phyloP scores from a whole-genome alignment of 2,113 vertebrate genomes.

The Dasyornis broadbenti region DNA sequence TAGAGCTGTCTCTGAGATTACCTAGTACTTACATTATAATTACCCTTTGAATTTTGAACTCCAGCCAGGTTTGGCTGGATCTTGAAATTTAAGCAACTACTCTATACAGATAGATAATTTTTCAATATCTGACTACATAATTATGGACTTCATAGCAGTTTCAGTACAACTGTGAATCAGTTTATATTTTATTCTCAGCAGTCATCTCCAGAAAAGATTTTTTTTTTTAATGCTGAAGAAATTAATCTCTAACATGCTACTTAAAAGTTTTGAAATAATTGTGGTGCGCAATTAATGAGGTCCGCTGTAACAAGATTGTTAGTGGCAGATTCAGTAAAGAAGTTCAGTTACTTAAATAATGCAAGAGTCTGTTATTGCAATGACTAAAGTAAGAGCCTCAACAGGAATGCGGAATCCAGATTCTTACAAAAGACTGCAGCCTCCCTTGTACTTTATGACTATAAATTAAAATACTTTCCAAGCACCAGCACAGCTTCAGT shows the following conservation, averaged over 20 bases:
- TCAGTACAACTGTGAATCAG: neutral
- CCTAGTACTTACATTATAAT: neutral
- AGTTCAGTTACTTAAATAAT: neutral
- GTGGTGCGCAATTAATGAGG: neutral
- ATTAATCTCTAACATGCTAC: neutral
- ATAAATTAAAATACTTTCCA: neutral
- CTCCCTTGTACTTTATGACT: neutral
- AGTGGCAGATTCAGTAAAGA: neutral
- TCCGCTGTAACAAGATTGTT: neutral
- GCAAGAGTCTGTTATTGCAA: neutral
- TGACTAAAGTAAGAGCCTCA: neutral
- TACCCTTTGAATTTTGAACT: constrained; percentile 3
- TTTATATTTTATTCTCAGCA: neutral
- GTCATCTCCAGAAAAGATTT: neutral
- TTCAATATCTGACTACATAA: constrained; percentile 34
- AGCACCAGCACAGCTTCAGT: neutral
- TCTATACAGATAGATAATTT: neutral
- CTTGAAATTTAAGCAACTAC: neutral
- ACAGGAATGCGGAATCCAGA: neutral
- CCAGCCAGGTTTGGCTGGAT: neutral
- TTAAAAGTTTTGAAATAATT: neutral
- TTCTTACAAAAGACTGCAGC: neutral
- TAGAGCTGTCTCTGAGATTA: constrained; percentile 5
- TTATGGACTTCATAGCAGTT: neutral
- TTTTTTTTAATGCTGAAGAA: neutral